phyloP scores from a whole-genome alignment of 1,140 invertebrate genomes.

The Drosophila kanapiae region DNA sequence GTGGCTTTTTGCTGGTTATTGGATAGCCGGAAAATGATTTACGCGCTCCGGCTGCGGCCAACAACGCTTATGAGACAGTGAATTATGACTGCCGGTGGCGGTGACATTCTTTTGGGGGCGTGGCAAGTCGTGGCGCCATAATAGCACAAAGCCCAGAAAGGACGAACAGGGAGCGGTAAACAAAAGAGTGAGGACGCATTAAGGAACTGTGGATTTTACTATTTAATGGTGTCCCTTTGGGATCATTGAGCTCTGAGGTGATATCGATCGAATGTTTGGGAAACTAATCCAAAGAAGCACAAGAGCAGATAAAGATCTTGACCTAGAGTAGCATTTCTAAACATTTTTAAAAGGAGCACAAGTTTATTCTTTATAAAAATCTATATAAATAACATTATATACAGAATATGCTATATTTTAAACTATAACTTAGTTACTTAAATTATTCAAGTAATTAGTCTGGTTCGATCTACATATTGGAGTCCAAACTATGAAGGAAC shows the following conservation, averaged over 20 bases:
- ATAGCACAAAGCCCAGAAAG: constrained; percentile 23
- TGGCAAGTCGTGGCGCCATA: constrained; percentile 12
- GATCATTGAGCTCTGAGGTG: neutral
- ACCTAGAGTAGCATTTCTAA: no score
- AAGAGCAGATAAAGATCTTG: neutral
- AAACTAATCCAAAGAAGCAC: neutral
- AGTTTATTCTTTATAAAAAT: neutral
- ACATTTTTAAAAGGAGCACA: neutral
- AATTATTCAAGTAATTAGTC: no score
- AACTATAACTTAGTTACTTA: no score
- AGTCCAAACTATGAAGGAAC: neutral
- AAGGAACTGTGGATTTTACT: neutral
- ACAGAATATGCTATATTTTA: no score
- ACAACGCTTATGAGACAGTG: constrained; percentile 66
- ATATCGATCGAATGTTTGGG: neutral
- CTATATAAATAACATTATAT: no score
- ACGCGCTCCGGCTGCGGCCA: constrained; percentile 49
- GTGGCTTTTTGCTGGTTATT: constrained; percentile 39
- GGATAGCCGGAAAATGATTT: constrained; percentile 69
- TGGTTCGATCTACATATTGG: neutral
- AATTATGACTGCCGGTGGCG: constrained; percentile 68
- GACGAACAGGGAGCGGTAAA: constrained; percentile 1
- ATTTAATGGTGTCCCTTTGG: constrained; percentile 10
- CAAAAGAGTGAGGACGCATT: constrained; percentile 15
- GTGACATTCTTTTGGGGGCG: constrained; percentile 56